These are phyloP conservation scores for pig (Sus scrofa) DNA, from an alignment of 2,113 vertebrate genomes.

Conservation along the genomic window DNA sequence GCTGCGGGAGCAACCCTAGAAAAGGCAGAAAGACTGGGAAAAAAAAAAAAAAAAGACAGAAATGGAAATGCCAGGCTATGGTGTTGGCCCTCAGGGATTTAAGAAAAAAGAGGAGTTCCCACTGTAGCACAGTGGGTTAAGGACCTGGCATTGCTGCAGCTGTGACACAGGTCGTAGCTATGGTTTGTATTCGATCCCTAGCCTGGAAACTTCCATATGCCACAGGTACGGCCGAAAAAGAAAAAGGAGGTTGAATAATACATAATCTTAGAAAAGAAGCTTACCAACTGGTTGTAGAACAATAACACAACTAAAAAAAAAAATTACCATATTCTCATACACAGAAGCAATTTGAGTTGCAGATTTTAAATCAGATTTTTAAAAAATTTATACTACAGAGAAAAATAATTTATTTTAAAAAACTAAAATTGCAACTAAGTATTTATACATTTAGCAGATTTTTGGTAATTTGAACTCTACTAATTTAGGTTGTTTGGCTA, in stretches of 20 bases:
- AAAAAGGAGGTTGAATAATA: background rate
- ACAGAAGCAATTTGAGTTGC: background rate
- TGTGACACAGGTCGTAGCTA: no score
- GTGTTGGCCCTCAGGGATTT: background rate
- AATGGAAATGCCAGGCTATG: background rate
- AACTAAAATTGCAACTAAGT: constrained; percentile 10
- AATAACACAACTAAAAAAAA: background rate
- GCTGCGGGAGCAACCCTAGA: no score
- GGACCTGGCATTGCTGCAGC: no score
- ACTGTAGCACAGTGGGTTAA: no score
- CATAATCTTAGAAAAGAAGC: background rate
- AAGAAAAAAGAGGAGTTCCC: background rate
- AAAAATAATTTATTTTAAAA: background rate
- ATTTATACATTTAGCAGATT: background rate
- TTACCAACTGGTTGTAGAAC: background rate
- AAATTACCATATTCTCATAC: background rate
- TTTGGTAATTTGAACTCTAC: background rate
- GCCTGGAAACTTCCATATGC: no score
- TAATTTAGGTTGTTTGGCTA: background rate
- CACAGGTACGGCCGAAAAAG: background rate
- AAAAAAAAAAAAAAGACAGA: no score
- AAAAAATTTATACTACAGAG: background rate
- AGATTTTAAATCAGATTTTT: background rate
- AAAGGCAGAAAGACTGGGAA: no score
- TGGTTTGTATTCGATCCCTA: no score